Base-by-base conservation (phyloP, 2,888 invertebrate species). In the Caenorhabditis panamensis region DNA sequence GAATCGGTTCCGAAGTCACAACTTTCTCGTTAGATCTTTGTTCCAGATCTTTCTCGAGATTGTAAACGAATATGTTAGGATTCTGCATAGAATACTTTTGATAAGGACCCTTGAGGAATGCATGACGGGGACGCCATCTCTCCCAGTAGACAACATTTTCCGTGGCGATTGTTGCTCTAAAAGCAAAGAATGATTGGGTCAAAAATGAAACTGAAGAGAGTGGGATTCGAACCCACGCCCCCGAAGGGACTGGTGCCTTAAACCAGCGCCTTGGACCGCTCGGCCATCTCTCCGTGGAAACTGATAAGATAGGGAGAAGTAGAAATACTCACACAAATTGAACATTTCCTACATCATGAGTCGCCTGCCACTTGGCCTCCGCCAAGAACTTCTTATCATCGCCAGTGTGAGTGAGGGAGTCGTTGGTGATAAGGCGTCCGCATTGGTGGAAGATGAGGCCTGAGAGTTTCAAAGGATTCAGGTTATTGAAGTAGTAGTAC, bases 191-290 rank as follows among this genome's bases (percentile, higher is more conserved):
- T n/a, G n/a, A 61, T 18, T 18, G 5, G 22, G 16, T 41, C 13
- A 41, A 54, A 76, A 77, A 77, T 41, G 26, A n/a, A 41, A 68
- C 82, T 85, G 85, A 85, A 58, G 86, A 87, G 86, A 88, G 94
- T 94, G 94, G 94, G 94, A 94, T 94, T 94, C 94, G 94, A 94
- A 94, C 94, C 94, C 94, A 94, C 94, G 94, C 94, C 94, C 89
- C 91, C 94, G 94, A 94, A 93, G 94, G 94, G 94, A 94, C 95
- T 95, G 86, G 87, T 85, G 94, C 94, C 95, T 95, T 94, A 95
- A 95, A 94, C 94, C 94, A 94, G 94, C 94, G 94, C 94, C 94
- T 94, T 94, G 94, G 94, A 94, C 94, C 94, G 58, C 58, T 58
- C 58, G 59, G 63, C 63, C 58, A 62, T 58, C 58, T 61, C 73